A percentile compares a stretch with the other conserved stretches of the same genome.
These are phyloP conservation scores for Cyprinodon brontotheroides DNA, from an alignment of 2,113 vertebrate species.

Conservation along the genomic window DNA sequence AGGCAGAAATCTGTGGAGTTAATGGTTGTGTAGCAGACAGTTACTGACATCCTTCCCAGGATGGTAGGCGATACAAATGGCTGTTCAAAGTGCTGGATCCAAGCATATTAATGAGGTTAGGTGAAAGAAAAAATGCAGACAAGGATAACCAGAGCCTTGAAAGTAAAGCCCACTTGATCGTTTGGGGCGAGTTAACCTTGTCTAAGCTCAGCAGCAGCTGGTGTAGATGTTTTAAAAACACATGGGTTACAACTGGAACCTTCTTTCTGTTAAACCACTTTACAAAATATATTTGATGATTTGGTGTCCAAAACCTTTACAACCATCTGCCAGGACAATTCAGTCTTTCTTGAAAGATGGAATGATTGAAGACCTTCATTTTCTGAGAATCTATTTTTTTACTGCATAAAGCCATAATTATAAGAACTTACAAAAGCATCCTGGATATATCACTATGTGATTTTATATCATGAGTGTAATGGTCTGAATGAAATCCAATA, in stretches of 20 bases:
- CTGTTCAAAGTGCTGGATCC: neutral
- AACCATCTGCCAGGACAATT: too few relatives aligned
- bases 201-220: too few relatives aligned
- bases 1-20: neutral
- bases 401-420: neutral
- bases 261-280: too few relatives aligned
- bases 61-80: neutral
- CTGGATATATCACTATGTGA: neutral
- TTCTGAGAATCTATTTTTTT: neutral
- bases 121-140: too few relatives aligned
- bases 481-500: neutral
- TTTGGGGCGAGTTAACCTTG: too few relatives aligned
- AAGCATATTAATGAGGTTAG: neutral
- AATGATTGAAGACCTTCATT: neutral
- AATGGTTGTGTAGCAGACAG: neutral
- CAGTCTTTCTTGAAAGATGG: too few relatives aligned
- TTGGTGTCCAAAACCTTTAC: too few relatives aligned
- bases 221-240: too few relatives aligned
- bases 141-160: too few relatives aligned
- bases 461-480: neutral
- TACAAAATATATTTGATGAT: too few relatives aligned
- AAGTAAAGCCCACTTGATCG: too few relatives aligned
- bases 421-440: neutral
- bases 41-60: neutral
- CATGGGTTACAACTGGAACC: too few relatives aligned